These are phyloP conservation scores for Machimus rusticus DNA, from an alignment of 2,888 invertebrate genomes.

Conservation along the genomic window DNA sequence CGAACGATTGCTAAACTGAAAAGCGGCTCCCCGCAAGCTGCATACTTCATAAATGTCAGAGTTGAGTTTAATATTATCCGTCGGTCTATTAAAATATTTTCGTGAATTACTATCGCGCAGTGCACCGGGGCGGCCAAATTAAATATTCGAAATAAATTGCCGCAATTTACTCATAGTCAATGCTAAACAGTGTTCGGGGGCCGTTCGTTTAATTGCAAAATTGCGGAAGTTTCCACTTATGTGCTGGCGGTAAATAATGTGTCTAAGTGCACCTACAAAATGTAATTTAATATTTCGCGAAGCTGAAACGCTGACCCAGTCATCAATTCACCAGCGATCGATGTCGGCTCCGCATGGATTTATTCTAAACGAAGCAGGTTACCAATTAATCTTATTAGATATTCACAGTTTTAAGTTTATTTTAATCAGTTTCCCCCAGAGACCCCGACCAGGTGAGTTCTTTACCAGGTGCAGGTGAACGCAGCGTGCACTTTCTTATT, in stretches of 20 bases:
- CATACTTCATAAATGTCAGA: conserved; percentile 18
- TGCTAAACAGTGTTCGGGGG: conserved; percentile 21
- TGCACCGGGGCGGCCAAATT: background rate
- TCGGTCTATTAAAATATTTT: background rate
- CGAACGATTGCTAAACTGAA: background rate
- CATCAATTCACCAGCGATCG: background rate
- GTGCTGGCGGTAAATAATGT: conserved; percentile 11
- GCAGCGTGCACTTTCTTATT: background rate
- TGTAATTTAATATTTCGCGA: conserved; percentile 17
- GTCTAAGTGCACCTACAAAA: conserved; percentile 7
- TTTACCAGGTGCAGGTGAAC: background rate
- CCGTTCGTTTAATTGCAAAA: conserved; percentile 29
- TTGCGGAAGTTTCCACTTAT: conserved; percentile 29
- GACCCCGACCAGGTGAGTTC: background rate
- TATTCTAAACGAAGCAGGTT: background rate
- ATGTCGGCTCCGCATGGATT: background rate
- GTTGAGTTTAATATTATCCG: conserved; percentile 4
- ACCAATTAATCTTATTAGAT: background rate
- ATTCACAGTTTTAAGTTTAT: conserved; percentile 5
- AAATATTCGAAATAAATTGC: conserved; percentile 33
- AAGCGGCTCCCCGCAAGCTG: background rate
- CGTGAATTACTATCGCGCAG: background rate
- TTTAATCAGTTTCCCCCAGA: background rate
- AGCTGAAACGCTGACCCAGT: background rate
- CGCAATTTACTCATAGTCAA: conserved; percentile 18